Evolutionary conservation across 1,140 invertebrate genomes (phyloP).

Genomic region (Ectropis grisescens): DNA sequence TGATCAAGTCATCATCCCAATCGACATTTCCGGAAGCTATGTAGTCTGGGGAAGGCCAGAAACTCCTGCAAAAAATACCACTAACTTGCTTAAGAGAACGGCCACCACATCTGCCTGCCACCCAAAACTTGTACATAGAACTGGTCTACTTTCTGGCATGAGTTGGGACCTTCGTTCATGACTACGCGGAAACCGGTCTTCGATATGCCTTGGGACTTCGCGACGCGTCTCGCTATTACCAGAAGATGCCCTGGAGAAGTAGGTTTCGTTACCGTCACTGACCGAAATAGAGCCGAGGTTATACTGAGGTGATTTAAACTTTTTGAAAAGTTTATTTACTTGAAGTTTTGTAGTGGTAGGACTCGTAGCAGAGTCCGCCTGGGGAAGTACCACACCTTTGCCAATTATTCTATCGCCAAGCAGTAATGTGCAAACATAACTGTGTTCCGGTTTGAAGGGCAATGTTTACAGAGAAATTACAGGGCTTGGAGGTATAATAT

Average conservation of each 20-base stretch:
- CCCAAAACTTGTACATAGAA: conserved; percentile 92
- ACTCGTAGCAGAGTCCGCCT: too few species aligned
- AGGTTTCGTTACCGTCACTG: too few species aligned
- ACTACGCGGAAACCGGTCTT: conserved; percentile 80
- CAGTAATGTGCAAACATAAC: too few species aligned
- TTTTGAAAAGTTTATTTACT: not conserved
- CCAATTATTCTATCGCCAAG: too few species aligned
- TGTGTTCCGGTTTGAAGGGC: too few species aligned
- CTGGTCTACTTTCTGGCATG: conserved; percentile 91
- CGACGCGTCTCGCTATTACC: conserved; percentile 80
- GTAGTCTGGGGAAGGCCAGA: not conserved
- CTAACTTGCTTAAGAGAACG: conserved; percentile 77
- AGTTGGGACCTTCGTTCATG: conserved; percentile 87
- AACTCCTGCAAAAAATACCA: not conserved
- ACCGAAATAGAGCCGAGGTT: too few species aligned
- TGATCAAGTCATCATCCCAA: too few species aligned
- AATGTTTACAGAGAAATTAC: too few species aligned
- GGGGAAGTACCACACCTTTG: too few species aligned
- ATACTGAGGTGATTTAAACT: too few species aligned
- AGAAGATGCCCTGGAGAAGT: conserved; percentile 83
- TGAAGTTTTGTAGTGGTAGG: too few species aligned
- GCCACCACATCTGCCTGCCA: conserved; percentile 93
- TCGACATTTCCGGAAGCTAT: not conserved
- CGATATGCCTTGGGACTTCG: conserved; percentile 75
- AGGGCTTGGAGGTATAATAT: too few species aligned